phyloP scores from a whole-genome alignment of 1,140 invertebrate genomes.

The Anadara kagoshimensis region DNA sequence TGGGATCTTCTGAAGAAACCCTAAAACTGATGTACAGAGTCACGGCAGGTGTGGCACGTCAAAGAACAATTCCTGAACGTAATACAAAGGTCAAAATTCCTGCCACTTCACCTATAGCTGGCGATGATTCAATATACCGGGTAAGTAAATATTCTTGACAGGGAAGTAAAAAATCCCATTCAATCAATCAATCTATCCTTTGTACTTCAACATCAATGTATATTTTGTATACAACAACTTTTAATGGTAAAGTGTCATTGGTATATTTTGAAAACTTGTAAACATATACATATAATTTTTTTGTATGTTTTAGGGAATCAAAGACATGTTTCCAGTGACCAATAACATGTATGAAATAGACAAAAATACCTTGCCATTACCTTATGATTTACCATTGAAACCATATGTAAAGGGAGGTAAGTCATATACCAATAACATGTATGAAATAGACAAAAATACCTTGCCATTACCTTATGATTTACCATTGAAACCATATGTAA shows the following conservation, averaged over 20 bases:
- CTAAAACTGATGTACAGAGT: too few species aligned
- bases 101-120: too few species aligned
- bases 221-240: neutral
- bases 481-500: conserved; percentile 81
- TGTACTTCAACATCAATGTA: too few species aligned
- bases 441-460: conserved; percentile 61
- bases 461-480: conserved; percentile 88
- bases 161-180: too few species aligned
- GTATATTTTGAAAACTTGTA: neutral
- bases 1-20: too few species aligned
- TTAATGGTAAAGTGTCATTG: neutral
- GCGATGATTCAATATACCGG: too few species aligned
- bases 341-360: conserved; percentile 68
- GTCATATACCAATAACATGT: conserved; percentile 63
- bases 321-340: conserved; percentile 71
- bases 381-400: conserved; percentile 86
- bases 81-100: too few species aligned
- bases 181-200: too few species aligned
- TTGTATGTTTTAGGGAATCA: conserved; percentile 38
- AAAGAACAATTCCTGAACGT: too few species aligned
- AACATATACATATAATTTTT: neutral
- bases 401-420: conserved; percentile 79
- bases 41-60: too few species aligned
- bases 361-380: conserved; percentile 79
- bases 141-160: too few species aligned